phyloP scores from a whole-genome alignment of 2,888 invertebrate species.

The Criorhina ranunculi region DNA sequence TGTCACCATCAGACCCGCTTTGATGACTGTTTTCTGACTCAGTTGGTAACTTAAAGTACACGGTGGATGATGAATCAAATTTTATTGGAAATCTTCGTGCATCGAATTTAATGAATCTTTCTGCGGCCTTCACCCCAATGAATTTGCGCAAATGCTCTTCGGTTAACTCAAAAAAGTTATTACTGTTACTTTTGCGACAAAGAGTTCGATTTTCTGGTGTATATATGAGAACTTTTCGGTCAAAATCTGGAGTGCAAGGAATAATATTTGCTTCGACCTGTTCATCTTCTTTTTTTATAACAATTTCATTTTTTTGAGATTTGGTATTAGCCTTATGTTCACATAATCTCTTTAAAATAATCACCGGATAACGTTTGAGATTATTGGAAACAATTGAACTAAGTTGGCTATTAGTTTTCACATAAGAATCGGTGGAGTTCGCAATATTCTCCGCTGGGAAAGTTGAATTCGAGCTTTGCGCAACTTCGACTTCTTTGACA shows the following conservation, averaged over 20 bases:
- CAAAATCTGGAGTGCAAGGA: neutral
- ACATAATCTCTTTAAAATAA: neutral
- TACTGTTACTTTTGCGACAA: conserved; percentile 7
- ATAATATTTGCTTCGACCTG: neutral
- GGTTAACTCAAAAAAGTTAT: conserved; percentile 79
- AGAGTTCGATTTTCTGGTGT: conserved; percentile 12
- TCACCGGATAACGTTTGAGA: no score
- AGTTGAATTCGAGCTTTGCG: conserved; percentile 15
- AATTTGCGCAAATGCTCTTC: conserved; percentile 78
- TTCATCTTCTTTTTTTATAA: neutral
- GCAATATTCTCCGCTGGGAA: conserved; percentile 45
- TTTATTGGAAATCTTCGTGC: conserved; percentile 77
- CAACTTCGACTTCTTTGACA: neutral
- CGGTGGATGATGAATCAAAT: conserved; percentile 79
- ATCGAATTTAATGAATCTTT: conserved; percentile 80
- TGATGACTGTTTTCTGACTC: conserved; percentile 26
- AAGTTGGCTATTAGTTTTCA: conserved; percentile 1
- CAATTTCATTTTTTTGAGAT: neutral
- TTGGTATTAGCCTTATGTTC: neutral
- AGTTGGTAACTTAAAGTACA: conserved; percentile 81
- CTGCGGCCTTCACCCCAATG: conserved; percentile 79
- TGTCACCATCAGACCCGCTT: conserved; percentile 23
- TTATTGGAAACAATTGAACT: conserved; percentile 17
- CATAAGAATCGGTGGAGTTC: conserved; percentile 39
- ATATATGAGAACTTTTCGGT: conserved; percentile 30